Evolutionary conservation across 2,113 vertebrate genomes (phyloP).

Genomic region (Quiscalus mexicanus): DNA sequence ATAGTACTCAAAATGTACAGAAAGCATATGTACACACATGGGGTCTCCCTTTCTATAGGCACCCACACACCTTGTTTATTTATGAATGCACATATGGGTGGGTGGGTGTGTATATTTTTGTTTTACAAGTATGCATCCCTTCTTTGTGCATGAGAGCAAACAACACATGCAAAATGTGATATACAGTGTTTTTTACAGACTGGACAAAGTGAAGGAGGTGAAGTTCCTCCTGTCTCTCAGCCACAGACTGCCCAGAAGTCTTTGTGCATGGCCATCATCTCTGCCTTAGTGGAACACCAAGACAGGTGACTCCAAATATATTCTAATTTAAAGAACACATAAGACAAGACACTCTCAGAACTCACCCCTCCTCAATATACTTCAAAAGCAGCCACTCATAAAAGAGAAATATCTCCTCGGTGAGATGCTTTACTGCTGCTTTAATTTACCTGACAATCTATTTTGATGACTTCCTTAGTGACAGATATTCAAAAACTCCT

Average conservation of each 20-base stretch:
- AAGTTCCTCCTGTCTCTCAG: background rate
- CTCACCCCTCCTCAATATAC: background rate
- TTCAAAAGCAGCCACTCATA: background rate
- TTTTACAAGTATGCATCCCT: background rate
- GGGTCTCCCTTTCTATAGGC: background rate
- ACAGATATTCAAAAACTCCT: conserved; percentile 21
- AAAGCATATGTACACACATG: background rate
- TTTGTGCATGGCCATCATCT: background rate
- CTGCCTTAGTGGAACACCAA: background rate
- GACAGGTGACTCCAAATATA: background rate
- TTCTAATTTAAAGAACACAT: background rate
- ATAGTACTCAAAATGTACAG: background rate
- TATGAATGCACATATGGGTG: background rate
- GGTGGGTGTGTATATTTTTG: background rate
- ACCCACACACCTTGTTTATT: background rate
- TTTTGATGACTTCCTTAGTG: conserved; percentile 16
- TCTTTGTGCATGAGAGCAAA: background rate
- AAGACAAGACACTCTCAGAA: background rate
- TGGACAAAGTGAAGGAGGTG: background rate
- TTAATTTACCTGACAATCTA: conserved; percentile 29
- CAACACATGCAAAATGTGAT: fast-evolving
- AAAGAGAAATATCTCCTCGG: background rate
- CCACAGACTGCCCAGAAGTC: background rate
- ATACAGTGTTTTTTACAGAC: background rate
- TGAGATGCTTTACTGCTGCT: background rate